Base-by-base conservation (phyloP, 2,888 invertebrate genomes). In the Pheosia gnoma region DNA sequence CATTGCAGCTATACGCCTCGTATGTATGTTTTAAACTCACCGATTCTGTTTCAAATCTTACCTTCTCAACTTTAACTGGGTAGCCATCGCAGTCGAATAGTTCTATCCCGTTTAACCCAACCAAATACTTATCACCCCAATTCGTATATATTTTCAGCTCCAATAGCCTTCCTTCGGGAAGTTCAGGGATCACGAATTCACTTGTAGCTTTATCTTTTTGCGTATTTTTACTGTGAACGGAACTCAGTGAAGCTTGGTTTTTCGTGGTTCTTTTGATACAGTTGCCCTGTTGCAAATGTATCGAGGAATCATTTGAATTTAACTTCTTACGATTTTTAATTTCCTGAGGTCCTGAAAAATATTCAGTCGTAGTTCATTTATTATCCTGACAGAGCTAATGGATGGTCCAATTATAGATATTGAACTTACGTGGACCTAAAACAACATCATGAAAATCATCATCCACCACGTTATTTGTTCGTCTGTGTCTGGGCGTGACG, bases 91-190 rank as follows among this genome's bases (percentile, higher is more conserved):
- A 87, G 66, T 95, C 95, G 81, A 96, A 97, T 66, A 97, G 87
- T 84, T 97, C 97, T 59, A 97, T 94, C 3, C 97, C 97, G 80
- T 97, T 97, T 60, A 97, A 85, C 0, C 97, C 97, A 11, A 97
- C 96, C 74, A 96, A 95, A 85, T 96, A 95, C 72, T 95, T 95
- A 82, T 97, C 97, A 8, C 97, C 97, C 97, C 97, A 97, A 43
- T 97, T 96, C 25, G 94, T 94, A 62, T 94, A 88, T 70, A 97
- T 96, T 82, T 96, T 95, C 60, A 97, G 89, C 68, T 95, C 94
- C 75, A 97, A 80, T 60, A 94, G 85, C 75, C 94, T 89, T n/a
- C 97, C 97, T 67, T 87, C 88, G 0, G 97, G 97, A 71, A 97
- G 88, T 85, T 97, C 96, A 0, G 97, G 97, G 67, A 97, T 97